Conservation (phyloP, 2,113 vertebrate species). For the Setophaga petechia region DNA sequence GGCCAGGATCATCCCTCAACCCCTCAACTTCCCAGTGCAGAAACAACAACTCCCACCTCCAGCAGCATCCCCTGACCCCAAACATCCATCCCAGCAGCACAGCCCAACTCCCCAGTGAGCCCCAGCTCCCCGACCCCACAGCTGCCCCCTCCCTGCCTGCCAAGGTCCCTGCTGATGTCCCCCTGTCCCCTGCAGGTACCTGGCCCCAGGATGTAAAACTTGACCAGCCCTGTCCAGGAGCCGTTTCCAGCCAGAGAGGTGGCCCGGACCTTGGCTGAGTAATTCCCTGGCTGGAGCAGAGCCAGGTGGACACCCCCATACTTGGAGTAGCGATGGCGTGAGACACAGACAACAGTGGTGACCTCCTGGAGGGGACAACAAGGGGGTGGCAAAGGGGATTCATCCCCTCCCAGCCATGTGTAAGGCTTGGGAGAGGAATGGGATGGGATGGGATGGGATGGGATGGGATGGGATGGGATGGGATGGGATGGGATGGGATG, state of each 20-base stretch:
- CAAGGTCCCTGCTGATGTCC: accelerated
- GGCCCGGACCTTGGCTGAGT: constrained; percentile 78
- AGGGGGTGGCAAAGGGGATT: neutral
- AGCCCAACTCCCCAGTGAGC: neutral
- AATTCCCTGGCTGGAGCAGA: constrained; percentile 78
- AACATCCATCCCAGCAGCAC: neutral
- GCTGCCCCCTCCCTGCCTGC: accelerated
- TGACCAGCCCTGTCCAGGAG: constrained; percentile 76
- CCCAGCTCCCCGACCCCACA: neutral
- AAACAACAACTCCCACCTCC: neutral
- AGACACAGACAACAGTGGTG: constrained; percentile 77
- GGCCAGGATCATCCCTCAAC: neutral
- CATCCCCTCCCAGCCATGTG: accelerated
- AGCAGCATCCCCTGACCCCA: neutral
- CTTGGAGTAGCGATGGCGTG: constrained; percentile 77
- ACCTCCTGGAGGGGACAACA: constrained; percentile 56
- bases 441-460: too few species aligned
- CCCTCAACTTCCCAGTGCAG: neutral
- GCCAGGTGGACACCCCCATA: constrained; percentile 72
- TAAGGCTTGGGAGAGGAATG: neutral
- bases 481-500: neutral
- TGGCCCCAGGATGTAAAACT: constrained; percentile 77
- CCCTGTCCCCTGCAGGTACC: neutral
- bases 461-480: too few species aligned
- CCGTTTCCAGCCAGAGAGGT: constrained; percentile 80